Base-by-base conservation (phyloP, 2,797 vertebrate genomes). In the Coregonus ussuriensis region DNA sequence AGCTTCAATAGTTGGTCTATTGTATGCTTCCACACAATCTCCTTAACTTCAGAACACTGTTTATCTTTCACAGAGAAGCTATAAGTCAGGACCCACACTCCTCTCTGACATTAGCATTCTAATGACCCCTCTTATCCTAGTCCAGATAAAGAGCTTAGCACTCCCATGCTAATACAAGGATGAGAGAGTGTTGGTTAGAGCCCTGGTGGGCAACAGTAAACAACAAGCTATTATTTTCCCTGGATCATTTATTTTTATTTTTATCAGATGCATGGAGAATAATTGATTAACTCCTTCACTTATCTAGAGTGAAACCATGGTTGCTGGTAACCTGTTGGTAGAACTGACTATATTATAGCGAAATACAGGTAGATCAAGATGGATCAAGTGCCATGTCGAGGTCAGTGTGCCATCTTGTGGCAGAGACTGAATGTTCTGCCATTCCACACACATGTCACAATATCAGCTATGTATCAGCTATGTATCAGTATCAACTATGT, bases 101-200 rank as follows among this genome's bases (percentile, higher is more conserved):
- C 63, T 5, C 11, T 13, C 11, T 4, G 35, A 67, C 14, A 81
- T 85, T 87, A 76, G 73, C 75, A 87, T 84, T 62, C 69, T 81
- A 82, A 78, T 83, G 59, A 72, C 21, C 21, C 21, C 29, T 69
- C 77, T 76, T 33, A 68, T 68, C 33, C 37, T 59, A 18, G n/a
- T 37, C 37, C 37, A 80, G 83, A 77, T 75, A 79, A 80, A 75
- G 68, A 74, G 35, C 65, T 35, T 59, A 83, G 71, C 51, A 72
- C 71, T 68, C n/a, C 54, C 76, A 74, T 74, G 21, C 35, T 3
- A 47, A 47, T 47, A 47, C 79, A 67, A 72, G 75, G 70, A 54
- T 52, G 41, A 77, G 59, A 35, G 53, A 37, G 71, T 63, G 3
- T 9, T 47, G 41, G 41, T 47, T 47, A 47, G 41, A 47, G 41